Base-by-base conservation (phyloP, 2,888 invertebrate species). In the Ceraclea dissimilis region DNA sequence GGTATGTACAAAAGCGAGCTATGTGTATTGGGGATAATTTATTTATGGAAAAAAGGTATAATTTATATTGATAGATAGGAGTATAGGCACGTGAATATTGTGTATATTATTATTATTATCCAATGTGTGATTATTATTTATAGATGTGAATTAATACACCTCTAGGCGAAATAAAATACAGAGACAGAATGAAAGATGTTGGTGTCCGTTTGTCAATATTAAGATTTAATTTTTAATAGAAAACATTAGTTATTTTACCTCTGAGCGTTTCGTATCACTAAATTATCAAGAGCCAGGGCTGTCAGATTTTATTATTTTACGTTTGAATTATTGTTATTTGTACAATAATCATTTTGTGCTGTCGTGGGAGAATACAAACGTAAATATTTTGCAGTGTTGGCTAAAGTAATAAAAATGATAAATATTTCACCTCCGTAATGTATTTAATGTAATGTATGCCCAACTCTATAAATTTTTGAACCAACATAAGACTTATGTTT, bases 141-240 rank as follows among this genome's bases (percentile, higher is more conserved):
- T 54, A 16, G 31, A 10, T 21, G 34, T 21, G 54, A 54, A 54
- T 50, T 49, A 49, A 31, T 54, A 49, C 39, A 50, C 21, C 54
- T 49, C 26, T n/a, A 20, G 44, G 44, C 18, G 43, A 52, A 52
- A 52, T 52, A 39, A 52, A 52, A 52, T 18, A 50, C 20, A 21
- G 39, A 34, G 53, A 33, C 20, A 26, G 22, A 16, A 52, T 52
- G 54, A 54, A 49, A 49, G 48, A 54, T 54, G 11, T 20, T 20
- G 18, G 31, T 39, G 54, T 13, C 54, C 54, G 50, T 54, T 50
- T 54, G 49, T 54, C 54, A 54, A 54, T 54, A 54, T 54, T 54
- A 54, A 49, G 54, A 54, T 54, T 54, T 49, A 43, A 54, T 39
- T 49, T 54, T 54, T 54, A 54, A 54, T 54, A 54, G 54, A 54